A percentile compares a stretch with the other conserved stretches of the same genome.
These are phyloP conservation scores for Tinea semifulvella DNA, from an alignment of 2,888 invertebrate species.

Conservation along the genomic window DNA sequence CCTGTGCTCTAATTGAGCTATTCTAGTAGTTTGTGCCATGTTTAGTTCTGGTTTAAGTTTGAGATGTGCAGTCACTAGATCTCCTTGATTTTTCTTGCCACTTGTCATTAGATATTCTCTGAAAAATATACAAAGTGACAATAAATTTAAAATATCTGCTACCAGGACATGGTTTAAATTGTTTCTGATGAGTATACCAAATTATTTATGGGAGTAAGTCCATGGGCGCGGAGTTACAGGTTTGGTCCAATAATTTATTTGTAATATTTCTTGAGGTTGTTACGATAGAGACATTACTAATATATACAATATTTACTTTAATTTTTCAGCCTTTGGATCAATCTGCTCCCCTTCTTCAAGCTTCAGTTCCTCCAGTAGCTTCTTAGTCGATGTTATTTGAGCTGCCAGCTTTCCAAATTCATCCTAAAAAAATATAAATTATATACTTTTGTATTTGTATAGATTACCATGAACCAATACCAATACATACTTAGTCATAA, in stretches of 20 bases:
- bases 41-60: conserved; percentile 58
- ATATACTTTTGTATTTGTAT: neutral
- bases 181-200: too few relatives aligned
- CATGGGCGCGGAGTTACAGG: too few relatives aligned
- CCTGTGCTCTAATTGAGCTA: conserved; percentile 85
- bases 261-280: too few relatives aligned
- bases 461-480: too few relatives aligned
- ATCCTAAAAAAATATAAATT: conserved; percentile 33
- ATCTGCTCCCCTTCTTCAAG: conserved; percentile 55
- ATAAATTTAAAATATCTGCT: too few relatives aligned
- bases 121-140: too few relatives aligned
- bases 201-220: too few relatives aligned
- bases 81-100: conserved; percentile 42
- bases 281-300: conserved; percentile 1
- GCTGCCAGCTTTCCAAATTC: conserved; percentile 50
- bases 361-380: conserved; percentile 55
- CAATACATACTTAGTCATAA: too few relatives aligned
- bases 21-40: conserved; percentile 78
- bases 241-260: too few relatives aligned
- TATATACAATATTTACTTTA: conserved; percentile 34
- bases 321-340: conserved; percentile 58
- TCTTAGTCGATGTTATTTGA: conserved; percentile 58
- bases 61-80: conserved; percentile 58
- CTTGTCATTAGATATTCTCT: conserved; percentile 41
- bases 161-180: too few relatives aligned